These are phyloP conservation scores for Drosophila incognita DNA, from an alignment of 2,888 invertebrate genomes.

Conservation along the genomic window DNA sequence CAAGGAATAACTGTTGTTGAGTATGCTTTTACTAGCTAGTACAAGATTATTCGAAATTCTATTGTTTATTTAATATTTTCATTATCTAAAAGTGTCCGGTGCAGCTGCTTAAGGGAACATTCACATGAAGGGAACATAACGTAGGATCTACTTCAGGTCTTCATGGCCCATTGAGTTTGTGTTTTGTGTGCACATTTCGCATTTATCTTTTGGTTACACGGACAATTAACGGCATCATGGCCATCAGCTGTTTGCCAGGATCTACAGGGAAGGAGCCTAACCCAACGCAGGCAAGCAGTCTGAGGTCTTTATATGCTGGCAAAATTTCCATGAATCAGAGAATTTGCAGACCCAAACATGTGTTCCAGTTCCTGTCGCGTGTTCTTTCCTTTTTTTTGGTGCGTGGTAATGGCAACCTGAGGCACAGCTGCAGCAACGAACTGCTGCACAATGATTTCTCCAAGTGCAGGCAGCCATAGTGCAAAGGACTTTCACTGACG, in stretches of 20 bases:
- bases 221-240: slow-evolving; percentile 69
- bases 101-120: slow-evolving; percentile 45
- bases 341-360: slow-evolving; percentile 55
- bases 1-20: neutral
- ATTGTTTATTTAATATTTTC: neutral
- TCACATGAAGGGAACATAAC: neutral
- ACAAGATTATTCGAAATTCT: neutral
- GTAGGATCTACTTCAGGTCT: slow-evolving; percentile 24
- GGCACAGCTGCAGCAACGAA: slow-evolving; percentile 53
- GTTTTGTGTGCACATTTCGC: slow-evolving; percentile 18
- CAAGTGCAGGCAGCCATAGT: slow-evolving; percentile 72
- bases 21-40: neutral
- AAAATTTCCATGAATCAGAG: slow-evolving; percentile 51
- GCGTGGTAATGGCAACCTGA: slow-evolving; percentile 46
- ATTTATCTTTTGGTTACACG: slow-evolving; percentile 59
- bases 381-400: slow-evolving; percentile 33
- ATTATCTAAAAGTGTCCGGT: neutral
- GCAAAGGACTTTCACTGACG: slow-evolving; percentile 83
- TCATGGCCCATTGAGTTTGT: slow-evolving; percentile 50
- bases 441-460: slow-evolving; percentile 63
- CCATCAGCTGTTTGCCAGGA: slow-evolving; percentile 68
- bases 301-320: slow-evolving; percentile 33
- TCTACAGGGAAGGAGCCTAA: slow-evolving; percentile 8
- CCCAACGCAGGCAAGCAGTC: slow-evolving; percentile 4
- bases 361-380: slow-evolving; percentile 64